Conservation (phyloP, 1,140 invertebrate species). For the Megathymus violae region DNA sequence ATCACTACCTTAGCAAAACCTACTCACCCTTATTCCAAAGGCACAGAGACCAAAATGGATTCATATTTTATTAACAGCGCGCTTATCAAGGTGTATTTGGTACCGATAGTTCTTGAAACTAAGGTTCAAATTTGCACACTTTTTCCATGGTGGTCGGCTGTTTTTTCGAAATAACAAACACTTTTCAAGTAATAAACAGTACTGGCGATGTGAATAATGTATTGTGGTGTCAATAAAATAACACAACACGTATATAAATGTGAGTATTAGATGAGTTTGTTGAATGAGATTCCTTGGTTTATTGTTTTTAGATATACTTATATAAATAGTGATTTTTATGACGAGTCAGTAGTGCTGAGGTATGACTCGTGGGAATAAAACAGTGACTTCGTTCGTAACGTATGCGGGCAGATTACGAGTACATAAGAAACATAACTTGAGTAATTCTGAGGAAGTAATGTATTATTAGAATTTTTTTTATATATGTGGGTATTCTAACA, state of each 20-base stretch:
- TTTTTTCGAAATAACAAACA: conserved; percentile 32
- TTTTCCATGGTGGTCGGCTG: neutral
- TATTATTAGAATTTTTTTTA: too few species aligned
- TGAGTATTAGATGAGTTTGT: conserved; percentile 25
- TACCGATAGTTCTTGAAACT: conserved; percentile 1
- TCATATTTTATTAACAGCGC: neutral
- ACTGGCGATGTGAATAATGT: conserved; percentile 30
- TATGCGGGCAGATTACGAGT: neutral
- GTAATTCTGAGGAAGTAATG: too few species aligned
- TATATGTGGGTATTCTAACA: too few species aligned
- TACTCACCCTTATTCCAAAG: conserved; percentile 3
- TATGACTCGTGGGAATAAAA: conserved; percentile 5
- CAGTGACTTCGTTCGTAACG: too few species aligned
- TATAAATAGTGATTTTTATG: conserved; percentile 15
- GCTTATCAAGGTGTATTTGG: conserved; percentile 6
- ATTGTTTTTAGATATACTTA: conserved; percentile 22
- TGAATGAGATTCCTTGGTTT: conserved; percentile 13
- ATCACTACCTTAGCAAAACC: conserved; percentile 1
- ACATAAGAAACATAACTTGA: too few species aligned
- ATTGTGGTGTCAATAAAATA: conserved; percentile 28
- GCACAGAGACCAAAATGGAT: neutral
- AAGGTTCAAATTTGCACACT: conserved; percentile 19
- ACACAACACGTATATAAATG: conserved; percentile 28
- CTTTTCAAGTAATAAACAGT: conserved; percentile 28
- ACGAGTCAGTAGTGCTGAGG: neutral